A percentile compares a stretch with the other conserved stretches of the same genome.
Conservation (phyloP, 53 echinoderm and acorn worm genomes). For the Holothuria leucospilota region DNA sequence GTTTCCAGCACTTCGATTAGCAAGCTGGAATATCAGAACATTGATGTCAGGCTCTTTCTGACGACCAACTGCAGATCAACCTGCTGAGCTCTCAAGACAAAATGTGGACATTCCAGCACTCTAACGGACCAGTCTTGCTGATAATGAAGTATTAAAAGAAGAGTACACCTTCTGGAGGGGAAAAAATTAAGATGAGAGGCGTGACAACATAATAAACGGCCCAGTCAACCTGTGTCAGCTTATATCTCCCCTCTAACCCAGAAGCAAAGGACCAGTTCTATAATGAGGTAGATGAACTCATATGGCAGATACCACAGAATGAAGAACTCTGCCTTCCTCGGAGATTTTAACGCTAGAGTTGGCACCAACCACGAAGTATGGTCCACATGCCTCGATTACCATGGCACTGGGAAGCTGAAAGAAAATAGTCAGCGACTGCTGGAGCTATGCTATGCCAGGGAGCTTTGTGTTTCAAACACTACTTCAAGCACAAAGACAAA, state of each 20-base stretch:
- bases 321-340: constrained; percentile 25
- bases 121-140: constrained; percentile 50
- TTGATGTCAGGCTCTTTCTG: no score
- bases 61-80: no score
- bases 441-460: constrained; percentile 48
- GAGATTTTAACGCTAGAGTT: constrained; percentile 25
- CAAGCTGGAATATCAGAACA: no score
- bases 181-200: constrained; percentile 25
- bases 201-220: constrained; percentile 23
- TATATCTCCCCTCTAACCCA: constrained; percentile 17
- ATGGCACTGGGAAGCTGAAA: constrained; percentile 46
- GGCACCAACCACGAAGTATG: constrained; percentile 27
- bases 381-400: constrained; percentile 49
- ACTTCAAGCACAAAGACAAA: no score
- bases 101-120: constrained; percentile 34
- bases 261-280: constrained; percentile 51
- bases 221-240: constrained; percentile 2
- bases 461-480: constrained; percentile 62
- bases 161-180: constrained; percentile 65
- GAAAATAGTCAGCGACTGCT: constrained; percentile 51
- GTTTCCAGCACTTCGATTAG: constrained; percentile 39
- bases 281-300: constrained; percentile 8
- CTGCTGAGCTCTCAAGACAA: no score
- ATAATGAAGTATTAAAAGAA: constrained; percentile 24
- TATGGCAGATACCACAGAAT: not conserved